Base-by-base conservation (phyloP, 2,888 invertebrate species). In the Drosophila ustulata region DNA sequence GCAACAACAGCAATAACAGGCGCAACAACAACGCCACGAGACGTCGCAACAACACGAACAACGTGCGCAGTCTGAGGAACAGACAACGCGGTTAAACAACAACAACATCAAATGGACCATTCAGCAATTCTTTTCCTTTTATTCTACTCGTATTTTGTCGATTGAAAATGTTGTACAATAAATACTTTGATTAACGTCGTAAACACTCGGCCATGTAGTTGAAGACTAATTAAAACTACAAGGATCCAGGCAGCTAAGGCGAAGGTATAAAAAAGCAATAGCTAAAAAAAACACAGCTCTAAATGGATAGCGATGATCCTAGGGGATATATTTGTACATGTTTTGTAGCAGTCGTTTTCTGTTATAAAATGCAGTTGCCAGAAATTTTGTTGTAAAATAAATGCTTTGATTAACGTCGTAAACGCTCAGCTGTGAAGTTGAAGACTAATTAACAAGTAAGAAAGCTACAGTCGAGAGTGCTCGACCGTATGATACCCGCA, bases 1-100 rank as follows among this genome's bases (percentile, higher is more conserved):
- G 34, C 49, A 71, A 46, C 58, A 58, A n/a, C 41, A 72, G 43
- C 13, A 46, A 41, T 23, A 45, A 39, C 43, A 45, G 5, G 3
- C 52, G 34, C 49, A 71, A 46, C 58, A 58, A n/a, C 41, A 72
- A 46, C 13, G 43, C 34, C 26, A 18, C 18, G 18, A 67, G 45
- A 8, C 69, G 69, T 8, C 30, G 52, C n/a, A 4, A 3, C 7
- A 57, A 23, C 25, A 8, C 43, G 6, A 58, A 32, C 50, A 63
- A 39, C 3, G 41, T 4, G 4, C 39, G 41, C 28, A 51, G 41
- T 23, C 7, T 34, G 9, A 26, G 28, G 11, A 46, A 49, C 8
- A 45, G 30, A 7, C 30, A 46, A 30, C 56, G 63, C 37, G 66
- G 66, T 23, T 66, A 59, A 28, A 2, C 18, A 6, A 18, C 18